These are phyloP conservation scores for Scotopteryx bipunctaria DNA, from an alignment of 2,888 invertebrate genomes.

Conservation along the genomic window DNA sequence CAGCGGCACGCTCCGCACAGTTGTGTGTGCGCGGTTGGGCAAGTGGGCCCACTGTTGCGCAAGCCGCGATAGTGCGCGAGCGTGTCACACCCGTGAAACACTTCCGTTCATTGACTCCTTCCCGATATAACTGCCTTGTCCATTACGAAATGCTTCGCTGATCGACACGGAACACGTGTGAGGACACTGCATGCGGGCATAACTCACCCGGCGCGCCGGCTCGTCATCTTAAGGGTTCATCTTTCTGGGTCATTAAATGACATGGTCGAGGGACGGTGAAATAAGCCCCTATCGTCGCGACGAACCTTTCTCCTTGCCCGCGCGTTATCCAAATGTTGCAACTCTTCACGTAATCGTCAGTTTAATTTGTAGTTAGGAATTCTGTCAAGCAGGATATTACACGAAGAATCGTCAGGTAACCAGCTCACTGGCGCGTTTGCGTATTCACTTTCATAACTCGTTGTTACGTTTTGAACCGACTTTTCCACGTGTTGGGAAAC, in stretches of 20 bases:
- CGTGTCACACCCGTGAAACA: slow-evolving; percentile 80
- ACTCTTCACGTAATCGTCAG: slow-evolving; percentile 47
- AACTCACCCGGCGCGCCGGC: slow-evolving; percentile 29
- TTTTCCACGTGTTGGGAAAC: slow-evolving; percentile 78
- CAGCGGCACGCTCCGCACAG: slow-evolving; percentile 53
- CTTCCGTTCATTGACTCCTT: slow-evolving; percentile 83
- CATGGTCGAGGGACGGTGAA: slow-evolving; percentile 46
- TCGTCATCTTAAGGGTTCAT: slow-evolving; percentile 50
- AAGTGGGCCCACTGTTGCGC: slow-evolving; percentile 70
- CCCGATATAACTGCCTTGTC: slow-evolving; percentile 74
- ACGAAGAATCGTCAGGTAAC: slow-evolving; percentile 60
- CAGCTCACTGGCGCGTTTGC: slow-evolving; percentile 64
- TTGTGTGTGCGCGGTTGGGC: slow-evolving; percentile 64
- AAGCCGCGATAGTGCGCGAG: slow-evolving; percentile 74
- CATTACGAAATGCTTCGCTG: slow-evolving; percentile 71
- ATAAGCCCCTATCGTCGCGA: slow-evolving; percentile 44
- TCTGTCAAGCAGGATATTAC: slow-evolving; percentile 65
- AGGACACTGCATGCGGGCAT: slow-evolving; percentile 40
- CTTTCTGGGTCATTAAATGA: slow-evolving; percentile 59
- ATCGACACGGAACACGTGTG: slow-evolving; percentile 58
- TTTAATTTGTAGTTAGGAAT: slow-evolving; percentile 53
- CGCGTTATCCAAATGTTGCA: slow-evolving; percentile 43
- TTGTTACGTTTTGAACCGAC: slow-evolving; percentile 73
- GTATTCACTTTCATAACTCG: slow-evolving; percentile 77
- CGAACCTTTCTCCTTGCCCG: slow-evolving; percentile 29